phyloP scores from a whole-genome alignment of 2,113 vertebrate species.

The Oxygymnocypris stewartii region DNA sequence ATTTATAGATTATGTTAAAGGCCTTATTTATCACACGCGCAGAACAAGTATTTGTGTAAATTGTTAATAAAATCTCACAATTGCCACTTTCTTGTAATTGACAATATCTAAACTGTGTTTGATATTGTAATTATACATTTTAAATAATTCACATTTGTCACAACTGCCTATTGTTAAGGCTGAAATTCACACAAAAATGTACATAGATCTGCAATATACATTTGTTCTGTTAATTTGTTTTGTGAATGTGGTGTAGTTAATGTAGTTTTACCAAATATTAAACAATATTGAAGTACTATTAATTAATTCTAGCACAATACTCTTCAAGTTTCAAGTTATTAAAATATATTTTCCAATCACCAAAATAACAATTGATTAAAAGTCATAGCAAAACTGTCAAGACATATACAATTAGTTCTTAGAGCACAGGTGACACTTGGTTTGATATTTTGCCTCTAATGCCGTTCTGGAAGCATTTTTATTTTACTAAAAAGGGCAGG shows the following conservation, averaged over 20 bases:
- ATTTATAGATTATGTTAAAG: background rate
- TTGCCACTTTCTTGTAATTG: background rate
- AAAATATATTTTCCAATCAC: background rate
- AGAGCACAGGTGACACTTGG: background rate
- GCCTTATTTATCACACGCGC: background rate
- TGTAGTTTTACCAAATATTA: too few species aligned
- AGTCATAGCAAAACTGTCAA: background rate
- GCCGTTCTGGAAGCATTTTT: background rate
- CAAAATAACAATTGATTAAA: background rate
- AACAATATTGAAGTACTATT: too few species aligned
- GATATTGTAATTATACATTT: too few species aligned
- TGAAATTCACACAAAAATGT: background rate
- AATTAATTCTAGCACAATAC: background rate
- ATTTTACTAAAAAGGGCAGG: background rate
- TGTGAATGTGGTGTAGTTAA: background rate
- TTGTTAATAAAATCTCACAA: background rate
- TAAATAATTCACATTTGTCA: background rate
- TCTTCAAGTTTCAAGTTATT: background rate
- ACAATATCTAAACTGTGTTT: too few species aligned
- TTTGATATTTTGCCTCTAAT: background rate
- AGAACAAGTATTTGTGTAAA: background rate
- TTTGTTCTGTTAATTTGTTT: background rate
- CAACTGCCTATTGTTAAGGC: background rate
- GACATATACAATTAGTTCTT: background rate
- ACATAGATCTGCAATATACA: background rate